phyloP scores from a whole-genome alignment of 2,888 invertebrate species.

The Cetonia aurata region DNA sequence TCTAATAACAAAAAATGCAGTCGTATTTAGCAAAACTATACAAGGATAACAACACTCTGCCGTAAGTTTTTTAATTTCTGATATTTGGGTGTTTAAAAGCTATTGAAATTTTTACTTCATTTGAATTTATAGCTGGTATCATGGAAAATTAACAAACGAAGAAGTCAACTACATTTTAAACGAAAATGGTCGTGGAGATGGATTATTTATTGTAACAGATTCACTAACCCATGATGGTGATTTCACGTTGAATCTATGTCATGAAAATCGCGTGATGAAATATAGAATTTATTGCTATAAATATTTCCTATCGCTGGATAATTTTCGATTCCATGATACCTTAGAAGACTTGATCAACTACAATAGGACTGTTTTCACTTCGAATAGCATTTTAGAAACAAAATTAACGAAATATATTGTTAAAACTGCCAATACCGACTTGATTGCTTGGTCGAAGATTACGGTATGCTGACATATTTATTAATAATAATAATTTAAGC shows the following conservation, averaged over 20 bases:
- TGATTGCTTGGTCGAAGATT: slow-evolving; percentile 1
- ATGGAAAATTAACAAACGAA: slow-evolving; percentile 19
- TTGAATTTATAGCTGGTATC: slow-evolving; percentile 27
- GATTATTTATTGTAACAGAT: slow-evolving; percentile 37
- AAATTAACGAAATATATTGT: slow-evolving; percentile 15
- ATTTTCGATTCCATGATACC: background rate
- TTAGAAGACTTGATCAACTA: slow-evolving; percentile 15
- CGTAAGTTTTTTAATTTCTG: slow-evolving; percentile 17
- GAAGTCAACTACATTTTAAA: background rate
- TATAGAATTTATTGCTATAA: slow-evolving; percentile 19
- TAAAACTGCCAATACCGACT: background rate
- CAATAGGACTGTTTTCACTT: background rate
- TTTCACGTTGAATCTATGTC: slow-evolving; percentile 19
- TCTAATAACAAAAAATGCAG: background rate
- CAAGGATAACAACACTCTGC: slow-evolving; percentile 24
- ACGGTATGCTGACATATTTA: background rate
- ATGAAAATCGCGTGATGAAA: background rate
- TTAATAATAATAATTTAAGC: too few relatives aligned
- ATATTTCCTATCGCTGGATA: background rate
- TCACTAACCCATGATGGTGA: slow-evolving; percentile 20
- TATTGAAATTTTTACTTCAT: background rate
- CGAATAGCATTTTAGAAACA: background rate
- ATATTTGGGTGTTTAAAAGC: background rate
- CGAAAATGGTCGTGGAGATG: slow-evolving; percentile 1
- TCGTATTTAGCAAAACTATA: background rate